These are phyloP conservation scores for Dexiosoma caninum DNA, from an alignment of 2,888 invertebrate genomes.

Conservation along the genomic window DNA sequence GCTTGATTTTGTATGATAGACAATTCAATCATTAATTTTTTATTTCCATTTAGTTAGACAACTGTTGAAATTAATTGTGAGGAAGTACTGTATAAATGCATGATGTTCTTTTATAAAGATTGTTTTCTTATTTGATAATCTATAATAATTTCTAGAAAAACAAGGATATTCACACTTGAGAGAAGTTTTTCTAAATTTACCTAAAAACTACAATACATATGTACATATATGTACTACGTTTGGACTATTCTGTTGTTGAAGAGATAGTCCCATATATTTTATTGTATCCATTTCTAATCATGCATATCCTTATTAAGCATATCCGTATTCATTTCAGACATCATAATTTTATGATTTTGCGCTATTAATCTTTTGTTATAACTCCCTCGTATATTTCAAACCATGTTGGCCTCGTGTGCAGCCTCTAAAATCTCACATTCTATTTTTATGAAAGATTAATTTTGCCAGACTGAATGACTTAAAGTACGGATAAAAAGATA, in stretches of 20 bases:
- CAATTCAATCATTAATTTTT: not conserved
- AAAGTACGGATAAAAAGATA: conserved; percentile 4
- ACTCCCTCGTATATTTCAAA: not conserved
- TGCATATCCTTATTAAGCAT: not conserved
- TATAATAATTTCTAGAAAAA: not conserved
- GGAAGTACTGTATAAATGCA: conserved; percentile 46
- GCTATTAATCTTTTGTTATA: conserved; percentile 10
- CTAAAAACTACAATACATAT: no score
- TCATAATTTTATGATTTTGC: conserved; percentile 42
- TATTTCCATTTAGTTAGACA: not conserved
- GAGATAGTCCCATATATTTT: not conserved
- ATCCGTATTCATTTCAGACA: conserved; percentile 41
- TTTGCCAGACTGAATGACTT: not conserved
- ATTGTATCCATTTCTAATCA: not conserved
- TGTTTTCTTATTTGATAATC: no score
- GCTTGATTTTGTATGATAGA: not conserved
- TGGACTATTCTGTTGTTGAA: no score
- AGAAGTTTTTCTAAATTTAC: not conserved
- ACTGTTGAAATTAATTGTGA: conserved; percentile 46
- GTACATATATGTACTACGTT: no score
- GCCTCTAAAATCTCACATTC: not conserved
- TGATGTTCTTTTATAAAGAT: conserved; percentile 33
- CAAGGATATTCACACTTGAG: not conserved
- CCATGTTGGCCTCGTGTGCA: not conserved
- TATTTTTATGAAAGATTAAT: not conserved